Evolutionary conservation across 2,797 vertebrate genomes (phyloP).

Genomic region (Betta splendens): DNA sequence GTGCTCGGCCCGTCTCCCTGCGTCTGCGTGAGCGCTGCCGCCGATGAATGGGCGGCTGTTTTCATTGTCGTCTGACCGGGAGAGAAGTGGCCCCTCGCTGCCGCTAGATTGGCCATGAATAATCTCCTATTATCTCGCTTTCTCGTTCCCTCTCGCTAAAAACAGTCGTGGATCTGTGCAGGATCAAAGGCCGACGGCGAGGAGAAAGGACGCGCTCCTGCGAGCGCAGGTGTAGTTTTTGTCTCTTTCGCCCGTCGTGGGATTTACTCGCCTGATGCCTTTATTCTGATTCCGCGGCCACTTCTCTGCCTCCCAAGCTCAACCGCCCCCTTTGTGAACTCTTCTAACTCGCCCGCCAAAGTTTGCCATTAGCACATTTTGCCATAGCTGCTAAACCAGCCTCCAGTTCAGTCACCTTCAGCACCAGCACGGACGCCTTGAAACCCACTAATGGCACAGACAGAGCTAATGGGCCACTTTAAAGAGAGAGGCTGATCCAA

Average conservation of each 20-base stretch:
- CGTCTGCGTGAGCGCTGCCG: slow-evolving; percentile 22
- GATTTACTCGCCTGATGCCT: neutral
- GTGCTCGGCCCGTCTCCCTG: slow-evolving; percentile 6
- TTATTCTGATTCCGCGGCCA: neutral
- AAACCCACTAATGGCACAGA: neutral
- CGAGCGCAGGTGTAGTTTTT: neutral
- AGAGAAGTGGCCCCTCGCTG: slow-evolving; percentile 34
- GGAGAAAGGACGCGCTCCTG: slow-evolving; percentile 17
- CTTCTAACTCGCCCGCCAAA: slow-evolving; percentile 3
- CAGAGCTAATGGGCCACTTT: too few relatives aligned
- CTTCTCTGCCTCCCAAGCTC: neutral
- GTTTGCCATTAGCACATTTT: slow-evolving; percentile 3
- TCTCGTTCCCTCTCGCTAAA: slow-evolving; percentile 11
- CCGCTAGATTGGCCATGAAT: slow-evolving; percentile 59
- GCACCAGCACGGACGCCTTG: neutral
- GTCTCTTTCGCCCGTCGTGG: slow-evolving; percentile 6
- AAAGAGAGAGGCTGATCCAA: neutral
- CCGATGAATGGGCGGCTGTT: slow-evolving; percentile 40
- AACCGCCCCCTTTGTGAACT: slow-evolving; percentile 5
- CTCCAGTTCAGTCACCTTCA: neutral
- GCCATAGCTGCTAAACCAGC: neutral
- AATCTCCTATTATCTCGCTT: slow-evolving; percentile 47
- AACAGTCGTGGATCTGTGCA: slow-evolving; percentile 7
- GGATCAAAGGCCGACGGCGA: slow-evolving; percentile 22
- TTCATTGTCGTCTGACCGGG: slow-evolving; percentile 45